A percentile compares a stretch with the other conserved stretches of the same genome.
Evolutionary conservation across 2,113 vertebrate genomes (phyloP).

Genomic region (Melierax canorus): DNA sequence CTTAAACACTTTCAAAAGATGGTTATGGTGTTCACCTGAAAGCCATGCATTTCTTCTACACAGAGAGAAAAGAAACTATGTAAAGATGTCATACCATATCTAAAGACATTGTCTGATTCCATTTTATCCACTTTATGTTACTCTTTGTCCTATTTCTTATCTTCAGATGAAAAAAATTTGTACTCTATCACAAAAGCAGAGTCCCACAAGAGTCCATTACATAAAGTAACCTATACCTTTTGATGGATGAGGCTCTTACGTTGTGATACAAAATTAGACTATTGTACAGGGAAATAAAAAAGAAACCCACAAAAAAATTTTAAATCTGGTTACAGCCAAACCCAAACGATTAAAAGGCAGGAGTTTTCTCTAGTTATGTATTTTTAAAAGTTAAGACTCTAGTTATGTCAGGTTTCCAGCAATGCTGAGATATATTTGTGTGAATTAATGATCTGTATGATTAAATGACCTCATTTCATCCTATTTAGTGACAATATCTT

Average conservation of each 20-base stretch:
- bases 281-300: background rate
- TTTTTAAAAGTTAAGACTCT: background rate
- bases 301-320: background rate
- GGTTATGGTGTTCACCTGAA: background rate
- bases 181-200: background rate
- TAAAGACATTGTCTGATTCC: background rate
- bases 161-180: background rate
- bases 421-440: background rate
- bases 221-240: background rate
- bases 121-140: background rate
- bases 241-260: background rate
- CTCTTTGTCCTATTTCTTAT: background rate
- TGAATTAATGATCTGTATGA: background rate
- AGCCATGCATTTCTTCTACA: background rate
- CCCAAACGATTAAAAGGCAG: background rate
- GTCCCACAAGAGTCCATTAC: background rate
- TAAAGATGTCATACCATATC: background rate
- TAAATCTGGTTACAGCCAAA: background rate
- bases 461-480: background rate
- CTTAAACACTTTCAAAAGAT: background rate
- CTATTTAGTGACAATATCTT: background rate
- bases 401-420: background rate
- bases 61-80: background rate
- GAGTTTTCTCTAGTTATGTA: background rate
- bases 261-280: background rate